Percentiles rank a stretch among this genome's conserved stretches.
Evolutionary conservation across 2,797 vertebrate genomes (phyloP).

Genomic region (Emys orbicularis): DNA sequence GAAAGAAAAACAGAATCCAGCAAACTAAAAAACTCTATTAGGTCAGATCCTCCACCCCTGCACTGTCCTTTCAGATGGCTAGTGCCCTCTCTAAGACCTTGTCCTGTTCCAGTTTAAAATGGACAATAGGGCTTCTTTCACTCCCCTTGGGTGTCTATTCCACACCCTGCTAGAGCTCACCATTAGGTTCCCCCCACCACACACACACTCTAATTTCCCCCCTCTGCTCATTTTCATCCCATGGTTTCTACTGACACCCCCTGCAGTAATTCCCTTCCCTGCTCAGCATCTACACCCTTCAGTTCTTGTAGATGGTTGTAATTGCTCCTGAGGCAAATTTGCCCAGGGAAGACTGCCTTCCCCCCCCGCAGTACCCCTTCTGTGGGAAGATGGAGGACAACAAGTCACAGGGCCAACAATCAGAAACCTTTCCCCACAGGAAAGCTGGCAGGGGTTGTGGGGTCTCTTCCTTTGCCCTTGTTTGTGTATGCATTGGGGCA

Average conservation of each 20-base stretch:
- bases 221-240: background rate
- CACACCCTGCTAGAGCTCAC: background rate
- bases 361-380: background rate
- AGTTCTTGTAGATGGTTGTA: background rate
- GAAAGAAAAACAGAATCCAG: background rate
- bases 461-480: background rate
- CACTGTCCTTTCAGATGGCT: background rate
- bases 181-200: background rate
- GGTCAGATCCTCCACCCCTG: background rate
- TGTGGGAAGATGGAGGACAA: background rate
- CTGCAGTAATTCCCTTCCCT: background rate
- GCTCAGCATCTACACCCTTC: background rate
- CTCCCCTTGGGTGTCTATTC: background rate
- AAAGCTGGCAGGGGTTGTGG: background rate
- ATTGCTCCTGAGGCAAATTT: background rate
- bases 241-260: background rate
- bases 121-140: background rate
- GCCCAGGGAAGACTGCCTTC: background rate
- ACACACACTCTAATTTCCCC: background rate
- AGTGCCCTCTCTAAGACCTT: background rate
- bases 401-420: background rate
- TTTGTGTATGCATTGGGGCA: background rate
- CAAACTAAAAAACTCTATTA: accelerated
- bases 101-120: background rate
- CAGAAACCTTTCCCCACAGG: background rate